Evolutionary conservation across 2,797 vertebrate genomes (phyloP), one percentile per base, ranked within the genome.

Genomic region (Todus mexicanus): DNA sequence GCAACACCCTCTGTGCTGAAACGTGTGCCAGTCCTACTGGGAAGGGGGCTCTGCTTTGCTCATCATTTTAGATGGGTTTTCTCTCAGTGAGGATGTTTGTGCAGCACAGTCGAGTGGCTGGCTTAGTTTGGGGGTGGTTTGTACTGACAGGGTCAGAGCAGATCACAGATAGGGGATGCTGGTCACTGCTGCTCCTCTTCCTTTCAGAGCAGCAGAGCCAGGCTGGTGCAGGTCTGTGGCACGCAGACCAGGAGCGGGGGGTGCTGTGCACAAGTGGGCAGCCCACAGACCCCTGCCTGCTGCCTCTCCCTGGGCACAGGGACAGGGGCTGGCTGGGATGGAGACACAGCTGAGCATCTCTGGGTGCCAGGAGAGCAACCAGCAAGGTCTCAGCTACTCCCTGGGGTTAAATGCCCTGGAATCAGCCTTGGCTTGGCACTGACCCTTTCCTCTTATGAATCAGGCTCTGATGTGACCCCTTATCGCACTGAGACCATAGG

Each of bases 81-180:
- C 53, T 83, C 11, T 60, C 45, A 13, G 33, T 43, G 53, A 68
- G 61, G 43, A 76, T 51, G 25, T 51, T 63, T 68, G 57, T 45
- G 61, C 5, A 3, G 37, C 14, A 37, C 0, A 0, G 25, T 53
- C 20, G 35, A 47, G 47, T 43, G 69, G 4, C 31, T 59, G 18
- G n/a, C 31, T 90, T 53, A 9, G n/a, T 63, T 59, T 80, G 31
- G 23, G 33, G 50, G 22, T 64, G 57, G 7, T 60, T 82, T 70
- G 40, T 26, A 56, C 37, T 11, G 38, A 68, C 0, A 6, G 17
- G 33, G 31, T 84, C 27, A 68, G 57, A 86, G 33, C 22, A 77
- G 63, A 64, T 53, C 33, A 31, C 0, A 0, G 23, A 29, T 2
- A 21, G 15, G 15, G 26, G 11, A 21, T 38, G n/a, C 31, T 2